phyloP scores from a whole-genome alignment of 2,113 vertebrate species.

The Pica pica region DNA sequence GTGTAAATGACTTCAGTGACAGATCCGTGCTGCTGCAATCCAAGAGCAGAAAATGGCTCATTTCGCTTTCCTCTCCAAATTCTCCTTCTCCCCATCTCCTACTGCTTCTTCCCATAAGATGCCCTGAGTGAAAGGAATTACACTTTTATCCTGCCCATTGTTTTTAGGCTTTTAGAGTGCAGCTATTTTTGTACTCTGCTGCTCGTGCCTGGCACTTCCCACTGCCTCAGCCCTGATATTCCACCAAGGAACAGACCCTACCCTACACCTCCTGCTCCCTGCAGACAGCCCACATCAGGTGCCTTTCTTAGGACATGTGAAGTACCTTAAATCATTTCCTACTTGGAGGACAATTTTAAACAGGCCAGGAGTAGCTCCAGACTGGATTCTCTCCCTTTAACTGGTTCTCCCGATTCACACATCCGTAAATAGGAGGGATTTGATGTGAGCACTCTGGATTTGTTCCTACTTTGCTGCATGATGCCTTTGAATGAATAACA shows the following conservation, averaged over 20 bases:
- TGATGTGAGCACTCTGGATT: background rate
- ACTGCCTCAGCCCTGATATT: background rate
- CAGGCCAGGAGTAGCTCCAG: background rate
- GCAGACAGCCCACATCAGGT: background rate
- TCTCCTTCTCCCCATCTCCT: background rate
- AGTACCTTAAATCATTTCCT: background rate
- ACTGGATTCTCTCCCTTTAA: background rate
- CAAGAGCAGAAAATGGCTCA: background rate
- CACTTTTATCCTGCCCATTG: background rate
- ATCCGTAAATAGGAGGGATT: fast-evolving
- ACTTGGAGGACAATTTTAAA: background rate
- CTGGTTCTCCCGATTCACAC: background rate
- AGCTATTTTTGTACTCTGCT: background rate
- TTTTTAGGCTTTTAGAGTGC: background rate
- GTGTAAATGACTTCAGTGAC: background rate
- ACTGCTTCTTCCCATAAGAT: background rate
- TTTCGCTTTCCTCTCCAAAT: background rate
- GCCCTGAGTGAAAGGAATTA: background rate
- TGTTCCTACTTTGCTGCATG: background rate
- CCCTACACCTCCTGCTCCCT: background rate
- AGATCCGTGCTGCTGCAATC: background rate
- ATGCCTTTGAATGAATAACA: background rate
- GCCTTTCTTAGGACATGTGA: too few species aligned
- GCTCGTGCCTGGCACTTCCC: background rate
- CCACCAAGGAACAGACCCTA: background rate